Conservation (phyloP, 1,140 invertebrate species). For the Sycophila sp. region DNA sequence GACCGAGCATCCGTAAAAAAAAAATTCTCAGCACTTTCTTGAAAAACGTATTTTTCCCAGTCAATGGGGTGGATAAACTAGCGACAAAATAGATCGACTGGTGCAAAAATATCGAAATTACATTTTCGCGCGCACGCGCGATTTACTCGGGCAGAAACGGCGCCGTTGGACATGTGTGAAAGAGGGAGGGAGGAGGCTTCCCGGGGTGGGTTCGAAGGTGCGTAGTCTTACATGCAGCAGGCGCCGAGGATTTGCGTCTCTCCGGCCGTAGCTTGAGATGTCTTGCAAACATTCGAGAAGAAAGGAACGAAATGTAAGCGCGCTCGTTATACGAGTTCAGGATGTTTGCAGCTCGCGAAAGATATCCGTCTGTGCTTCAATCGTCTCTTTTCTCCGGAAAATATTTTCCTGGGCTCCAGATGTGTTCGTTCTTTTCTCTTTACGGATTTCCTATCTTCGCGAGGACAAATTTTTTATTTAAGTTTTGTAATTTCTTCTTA, state of each 20-base stretch:
- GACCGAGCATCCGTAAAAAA: no score
- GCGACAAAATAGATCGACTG: not conserved
- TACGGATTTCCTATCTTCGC: not conserved
- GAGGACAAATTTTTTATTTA: not conserved
- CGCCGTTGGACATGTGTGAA: no score
- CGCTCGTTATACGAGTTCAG: slow-evolving; percentile 41
- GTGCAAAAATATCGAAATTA: not conserved
- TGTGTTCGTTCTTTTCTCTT: no score
- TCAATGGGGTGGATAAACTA: no score
- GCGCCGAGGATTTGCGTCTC: not conserved
- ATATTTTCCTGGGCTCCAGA: no score
- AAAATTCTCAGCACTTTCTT: no score
- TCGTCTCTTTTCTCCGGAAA: not conserved
- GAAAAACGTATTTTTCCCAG: no score
- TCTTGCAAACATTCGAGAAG: slow-evolving; percentile 20
- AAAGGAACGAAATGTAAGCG: slow-evolving; percentile 28
- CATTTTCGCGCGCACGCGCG: not conserved
- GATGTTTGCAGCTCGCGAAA: slow-evolving; percentile 43
- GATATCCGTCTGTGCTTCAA: slow-evolving; percentile 23
- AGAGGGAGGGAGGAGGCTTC: no score
- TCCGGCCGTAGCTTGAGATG: not conserved
- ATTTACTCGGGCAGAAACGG: not conserved
- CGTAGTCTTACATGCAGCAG: not conserved
- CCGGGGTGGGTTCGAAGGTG: no score
- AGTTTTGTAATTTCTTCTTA: not conserved